phyloP scores from a whole-genome alignment of 2,113 vertebrate species.

The Tachysurus vachellii region DNA sequence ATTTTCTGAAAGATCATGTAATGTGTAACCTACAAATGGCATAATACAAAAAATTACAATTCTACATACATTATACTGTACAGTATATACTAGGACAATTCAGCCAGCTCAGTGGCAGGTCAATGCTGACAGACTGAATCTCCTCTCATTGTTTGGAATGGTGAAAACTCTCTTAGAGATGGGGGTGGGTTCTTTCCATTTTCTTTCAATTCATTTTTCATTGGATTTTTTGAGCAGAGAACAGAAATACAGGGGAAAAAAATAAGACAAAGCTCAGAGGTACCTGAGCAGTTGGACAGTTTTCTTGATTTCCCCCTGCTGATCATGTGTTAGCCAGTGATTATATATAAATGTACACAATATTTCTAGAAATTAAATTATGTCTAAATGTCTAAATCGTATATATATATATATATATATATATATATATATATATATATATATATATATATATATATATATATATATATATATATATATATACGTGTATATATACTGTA shows the following conservation, averaged over 20 bases:
- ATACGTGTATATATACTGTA: no score
- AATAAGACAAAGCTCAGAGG: neutral
- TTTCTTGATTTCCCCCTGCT: neutral
- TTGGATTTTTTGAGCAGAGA: neutral
- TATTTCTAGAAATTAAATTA: no score
- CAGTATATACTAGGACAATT: neutral
- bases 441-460: no score
- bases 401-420: no score
- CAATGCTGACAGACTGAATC: conserved; percentile 46
- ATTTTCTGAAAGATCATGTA: neutral
- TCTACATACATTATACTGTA: neutral
- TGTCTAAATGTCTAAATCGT: no score
- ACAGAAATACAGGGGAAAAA: neutral
- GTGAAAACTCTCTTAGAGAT: neutral
- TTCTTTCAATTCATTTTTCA: neutral
- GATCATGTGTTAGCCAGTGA: neutral
- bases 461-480: no score
- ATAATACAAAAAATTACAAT: neutral
- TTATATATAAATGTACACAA: no score
- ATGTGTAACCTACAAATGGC: neutral
- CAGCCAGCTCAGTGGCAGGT: neutral
- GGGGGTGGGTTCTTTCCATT: neutral
- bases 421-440: no score
- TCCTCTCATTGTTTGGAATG: conserved; percentile 29
- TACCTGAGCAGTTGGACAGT: neutral